phyloP scores from a whole-genome alignment of 2,113 vertebrate genomes.

The Chrysochloris asiatica region DNA sequence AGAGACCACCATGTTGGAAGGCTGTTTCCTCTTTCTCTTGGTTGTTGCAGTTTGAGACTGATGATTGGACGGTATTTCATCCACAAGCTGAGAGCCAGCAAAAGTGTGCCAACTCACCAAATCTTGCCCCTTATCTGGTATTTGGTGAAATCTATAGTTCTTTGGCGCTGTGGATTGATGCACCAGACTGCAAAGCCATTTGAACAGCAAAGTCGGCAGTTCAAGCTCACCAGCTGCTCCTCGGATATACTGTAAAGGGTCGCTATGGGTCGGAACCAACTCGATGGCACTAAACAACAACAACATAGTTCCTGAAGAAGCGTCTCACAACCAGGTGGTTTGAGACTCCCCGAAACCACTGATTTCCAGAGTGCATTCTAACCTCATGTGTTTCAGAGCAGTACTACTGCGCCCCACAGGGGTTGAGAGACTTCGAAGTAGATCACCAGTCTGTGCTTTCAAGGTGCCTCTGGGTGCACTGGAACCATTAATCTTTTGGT shows the following conservation, averaged over 20 bases:
- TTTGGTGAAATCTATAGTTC: slow-evolving; percentile 67
- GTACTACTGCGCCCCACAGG: background rate
- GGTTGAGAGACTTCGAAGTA: too few species aligned
- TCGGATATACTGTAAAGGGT: too few species aligned
- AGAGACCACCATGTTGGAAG: slow-evolving; percentile 43
- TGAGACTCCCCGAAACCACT: slow-evolving; percentile 37
- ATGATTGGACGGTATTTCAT: fast-evolving
- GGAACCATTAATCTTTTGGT: background rate
- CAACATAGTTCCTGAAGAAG: slow-evolving; percentile 58
- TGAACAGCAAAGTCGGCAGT: too few species aligned
- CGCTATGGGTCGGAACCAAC: too few species aligned
- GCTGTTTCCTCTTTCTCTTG: slow-evolving; percentile 48
- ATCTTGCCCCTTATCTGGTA: slow-evolving; percentile 58
- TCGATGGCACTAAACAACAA: too few species aligned
- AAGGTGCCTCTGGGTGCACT: background rate
- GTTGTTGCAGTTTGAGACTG: background rate
- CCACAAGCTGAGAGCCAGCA: slow-evolving; percentile 51
- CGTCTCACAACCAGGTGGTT: slow-evolving; percentile 67
- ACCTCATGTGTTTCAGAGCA: background rate
- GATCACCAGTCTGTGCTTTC: background rate
- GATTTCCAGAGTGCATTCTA: background rate
- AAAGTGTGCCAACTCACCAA: slow-evolving; percentile 70
- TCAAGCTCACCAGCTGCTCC: too few species aligned
- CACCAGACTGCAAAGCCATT: too few species aligned
- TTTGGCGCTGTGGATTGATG: too few species aligned